Evolutionary conservation across 1,140 invertebrate genomes (phyloP), one percentile per base, ranked within the genome.

Genomic region (Oedothorax gibbosus): DNA sequence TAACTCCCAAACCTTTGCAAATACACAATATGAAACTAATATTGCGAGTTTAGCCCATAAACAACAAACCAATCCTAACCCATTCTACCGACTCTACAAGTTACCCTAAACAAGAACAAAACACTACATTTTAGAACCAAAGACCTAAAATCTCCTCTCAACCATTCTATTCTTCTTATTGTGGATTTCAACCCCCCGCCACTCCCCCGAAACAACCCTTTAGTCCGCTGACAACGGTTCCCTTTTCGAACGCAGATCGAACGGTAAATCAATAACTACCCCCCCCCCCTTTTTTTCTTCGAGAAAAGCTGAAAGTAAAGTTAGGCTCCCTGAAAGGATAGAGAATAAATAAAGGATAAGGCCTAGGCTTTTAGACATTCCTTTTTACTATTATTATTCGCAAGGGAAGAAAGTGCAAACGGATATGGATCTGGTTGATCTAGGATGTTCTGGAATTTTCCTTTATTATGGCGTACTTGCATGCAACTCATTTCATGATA

Each of bases 211-310:
- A 62, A 75, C 72, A 75, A 75, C 72, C 72, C 72, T 75, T 75
- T 75, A 75, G 72, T 75, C 54, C 72, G 20, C 51, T 15, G 51
- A 57, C 51, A 54, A 75, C 51, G 18, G 54, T 10, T 72, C 20
- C 72, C 53, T 20, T 62, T 62, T 62, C 18, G 14, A 14, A 15
- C 5, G 18, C 10, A 21, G 72, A 75, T 75, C 72, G 72, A 75
- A 75, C 72, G 72, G 72, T 75, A 75, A 75, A 75, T 75, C 72
- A 75, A 75, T 75, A 75, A 57, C 53, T 66, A 14, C 14, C 68
- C 18, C 49, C 14, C 12, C 3, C 14, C n/a, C 49, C 50, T 14
- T 5, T 35, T 5, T 35, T 35, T 35, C 60, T 62, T 62, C 18
- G 14, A 18, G 14, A 62, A 62, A 62, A 57, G 72, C 9, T 20